phyloP scores from a whole-genome alignment of 2,113 vertebrate species.

The Pionites leucogaster region DNA sequence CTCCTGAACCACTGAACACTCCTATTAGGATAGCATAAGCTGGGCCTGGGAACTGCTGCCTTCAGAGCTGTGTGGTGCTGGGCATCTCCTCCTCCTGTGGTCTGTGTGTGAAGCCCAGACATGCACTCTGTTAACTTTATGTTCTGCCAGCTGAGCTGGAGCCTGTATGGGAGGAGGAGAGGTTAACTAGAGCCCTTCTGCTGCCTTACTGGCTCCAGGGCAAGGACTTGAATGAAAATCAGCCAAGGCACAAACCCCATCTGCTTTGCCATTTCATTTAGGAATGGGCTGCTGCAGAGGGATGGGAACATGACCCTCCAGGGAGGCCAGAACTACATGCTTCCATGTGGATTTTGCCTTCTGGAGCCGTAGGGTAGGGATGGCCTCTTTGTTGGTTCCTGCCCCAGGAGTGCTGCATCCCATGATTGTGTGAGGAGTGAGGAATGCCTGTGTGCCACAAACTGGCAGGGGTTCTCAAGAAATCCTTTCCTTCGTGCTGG shows the following conservation, averaged over 20 bases:
- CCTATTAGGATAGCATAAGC: neutral
- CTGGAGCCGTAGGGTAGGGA: neutral
- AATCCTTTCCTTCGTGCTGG: neutral
- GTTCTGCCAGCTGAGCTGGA: neutral
- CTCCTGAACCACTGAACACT: neutral
- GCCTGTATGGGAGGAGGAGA: slow-evolving; percentile 12
- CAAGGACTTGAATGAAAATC: neutral
- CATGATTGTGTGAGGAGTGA: neutral
- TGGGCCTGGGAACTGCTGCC: neutral
- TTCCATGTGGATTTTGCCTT: neutral
- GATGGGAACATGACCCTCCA: neutral
- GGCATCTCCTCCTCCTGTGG: neutral
- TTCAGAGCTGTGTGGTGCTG: neutral
- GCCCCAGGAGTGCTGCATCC: neutral
- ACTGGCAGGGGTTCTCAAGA: neutral
- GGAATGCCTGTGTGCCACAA: neutral
- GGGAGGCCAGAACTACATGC: neutral
- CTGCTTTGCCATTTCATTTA: neutral
- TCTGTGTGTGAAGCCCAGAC: neutral
- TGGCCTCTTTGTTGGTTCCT: neutral
- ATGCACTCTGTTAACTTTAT: neutral
- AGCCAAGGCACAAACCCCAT: neutral
- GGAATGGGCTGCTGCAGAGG: neutral
- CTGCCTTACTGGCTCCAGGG: neutral
- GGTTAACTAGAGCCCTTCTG: neutral